Conservation (phyloP, 2,888 invertebrate species). For the Carpatolechia fugitivella region DNA sequence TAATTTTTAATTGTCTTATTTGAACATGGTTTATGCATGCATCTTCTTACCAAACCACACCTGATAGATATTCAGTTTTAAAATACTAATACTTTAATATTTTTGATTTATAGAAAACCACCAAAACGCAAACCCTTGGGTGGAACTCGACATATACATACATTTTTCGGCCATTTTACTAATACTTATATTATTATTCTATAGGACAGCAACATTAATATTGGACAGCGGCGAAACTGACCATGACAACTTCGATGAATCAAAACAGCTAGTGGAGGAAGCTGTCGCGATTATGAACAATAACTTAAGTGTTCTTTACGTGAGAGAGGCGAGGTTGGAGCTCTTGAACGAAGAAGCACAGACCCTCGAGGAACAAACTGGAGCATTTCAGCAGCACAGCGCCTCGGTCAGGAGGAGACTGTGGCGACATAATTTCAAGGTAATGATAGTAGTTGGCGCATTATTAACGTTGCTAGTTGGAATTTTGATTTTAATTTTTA, state of each 20-base stretch:
- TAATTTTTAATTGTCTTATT: too few relatives aligned
- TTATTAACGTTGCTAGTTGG: not conserved
- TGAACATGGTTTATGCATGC: too few relatives aligned
- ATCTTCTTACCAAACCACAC: too few relatives aligned
- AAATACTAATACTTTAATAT: too few relatives aligned
- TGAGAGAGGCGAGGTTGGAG: slow-evolving; percentile 2
- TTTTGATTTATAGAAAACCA: too few relatives aligned
- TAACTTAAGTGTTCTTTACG: slow-evolving; percentile 4
- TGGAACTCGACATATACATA: too few relatives aligned
- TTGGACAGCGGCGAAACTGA: not conserved
- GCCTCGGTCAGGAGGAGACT: not conserved
- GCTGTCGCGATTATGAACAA: slow-evolving; percentile 12
- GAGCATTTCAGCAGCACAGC: not conserved
- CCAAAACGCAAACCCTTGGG: too few relatives aligned
- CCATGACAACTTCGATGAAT: not conserved
- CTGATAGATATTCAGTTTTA: too few relatives aligned
- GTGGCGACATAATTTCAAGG: not conserved
- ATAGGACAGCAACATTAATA: too few relatives aligned
- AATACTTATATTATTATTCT: too few relatives aligned
- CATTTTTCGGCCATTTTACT: too few relatives aligned
- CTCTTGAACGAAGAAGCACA: not conserved
- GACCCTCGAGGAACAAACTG: not conserved
- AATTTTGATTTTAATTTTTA: not conserved
- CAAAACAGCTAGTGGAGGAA: slow-evolving; percentile 2
- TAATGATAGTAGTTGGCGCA: not conserved